phyloP scores from a whole-genome alignment of 2,113 vertebrate species.

The Nycticebus coucang region DNA sequence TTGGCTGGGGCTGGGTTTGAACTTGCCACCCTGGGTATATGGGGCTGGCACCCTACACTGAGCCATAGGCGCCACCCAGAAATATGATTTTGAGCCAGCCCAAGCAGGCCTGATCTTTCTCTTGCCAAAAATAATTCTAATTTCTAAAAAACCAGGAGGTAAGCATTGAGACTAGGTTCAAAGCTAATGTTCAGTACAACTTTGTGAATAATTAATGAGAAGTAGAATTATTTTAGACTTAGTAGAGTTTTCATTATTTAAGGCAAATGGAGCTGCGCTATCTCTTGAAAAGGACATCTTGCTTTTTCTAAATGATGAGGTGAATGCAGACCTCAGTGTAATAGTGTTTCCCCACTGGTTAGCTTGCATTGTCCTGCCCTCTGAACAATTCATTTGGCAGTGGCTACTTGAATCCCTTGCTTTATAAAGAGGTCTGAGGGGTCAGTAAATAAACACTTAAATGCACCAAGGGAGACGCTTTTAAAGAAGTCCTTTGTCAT shows the following conservation, averaged over 20 bases:
- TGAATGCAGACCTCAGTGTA: not conserved
- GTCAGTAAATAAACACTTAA: conserved; percentile 53
- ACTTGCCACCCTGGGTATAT: too few relatives aligned
- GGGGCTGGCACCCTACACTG: too few relatives aligned
- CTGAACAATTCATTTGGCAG: not conserved
- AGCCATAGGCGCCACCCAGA: not conserved
- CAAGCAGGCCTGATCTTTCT: conserved; percentile 24
- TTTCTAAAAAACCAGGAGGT: conserved; percentile 9
- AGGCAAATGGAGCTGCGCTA: not conserved
- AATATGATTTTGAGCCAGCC: not conserved
- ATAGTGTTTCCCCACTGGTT: not conserved
- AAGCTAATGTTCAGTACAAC: not conserved
- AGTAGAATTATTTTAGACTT: not conserved
- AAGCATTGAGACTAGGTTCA: not conserved
- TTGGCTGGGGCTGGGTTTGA: too few relatives aligned
- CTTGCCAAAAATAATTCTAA: not conserved
- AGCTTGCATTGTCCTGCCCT: not conserved
- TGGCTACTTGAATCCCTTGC: conserved; percentile 33
- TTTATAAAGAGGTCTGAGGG: conserved; percentile 9
- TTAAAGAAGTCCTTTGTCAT: conserved; percentile 32
- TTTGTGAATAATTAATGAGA: conserved; percentile 11
- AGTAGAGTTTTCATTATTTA: not conserved
- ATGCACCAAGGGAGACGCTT: not conserved
- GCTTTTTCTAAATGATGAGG: not conserved
- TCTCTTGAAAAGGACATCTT: conserved; percentile 7